Conservation (phyloP, 2,797 vertebrate genomes). For the Philypnodon macrostomus region DNA sequence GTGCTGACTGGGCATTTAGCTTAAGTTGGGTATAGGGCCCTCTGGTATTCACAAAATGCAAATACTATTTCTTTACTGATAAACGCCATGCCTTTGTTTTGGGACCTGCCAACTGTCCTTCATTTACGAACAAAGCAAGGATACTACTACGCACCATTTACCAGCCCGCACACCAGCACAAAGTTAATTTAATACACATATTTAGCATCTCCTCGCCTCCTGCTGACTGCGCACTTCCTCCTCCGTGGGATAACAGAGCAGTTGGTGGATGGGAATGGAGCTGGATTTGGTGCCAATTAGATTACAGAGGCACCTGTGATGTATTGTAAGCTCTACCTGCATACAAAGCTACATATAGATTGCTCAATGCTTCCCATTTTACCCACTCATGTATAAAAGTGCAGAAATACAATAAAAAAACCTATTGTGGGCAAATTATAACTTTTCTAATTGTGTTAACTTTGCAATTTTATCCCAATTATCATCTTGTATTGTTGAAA, state of each 20-base stretch:
- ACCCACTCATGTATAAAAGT: neutral
- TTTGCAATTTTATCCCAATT: neutral
- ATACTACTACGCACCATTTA: conserved; percentile 17
- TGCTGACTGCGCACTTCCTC: conserved; percentile 60
- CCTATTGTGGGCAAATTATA: neutral
- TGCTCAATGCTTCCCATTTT: neutral
- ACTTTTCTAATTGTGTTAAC: neutral
- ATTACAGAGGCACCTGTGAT: conserved; percentile 52
- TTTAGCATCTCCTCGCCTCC: conserved; percentile 25
- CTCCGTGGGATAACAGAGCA: conserved; percentile 32
- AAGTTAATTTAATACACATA: conserved; percentile 32
- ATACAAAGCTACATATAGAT: conserved; percentile 10
- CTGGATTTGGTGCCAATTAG: conserved; percentile 56
- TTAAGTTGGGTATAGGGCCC: conserved; percentile 7
- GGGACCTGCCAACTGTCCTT: conserved; percentile 13
- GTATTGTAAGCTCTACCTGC: conserved; percentile 40
- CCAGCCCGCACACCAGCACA: conserved; percentile 17
- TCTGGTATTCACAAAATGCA: conserved; percentile 49
- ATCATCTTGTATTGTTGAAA: neutral
- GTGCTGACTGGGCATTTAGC: conserved; percentile 28
- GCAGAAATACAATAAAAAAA: conserved; percentile 1
- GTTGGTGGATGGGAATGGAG: conserved; percentile 52
- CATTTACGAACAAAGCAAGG: conserved; percentile 24
- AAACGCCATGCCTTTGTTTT: conserved; percentile 35
- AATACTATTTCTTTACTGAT: conserved; percentile 27